A percentile compares a stretch with the other conserved stretches of the same genome.
Conservation (phyloP, 1,140 invertebrate species). For the Pogonomyrmex californicus region DNA sequence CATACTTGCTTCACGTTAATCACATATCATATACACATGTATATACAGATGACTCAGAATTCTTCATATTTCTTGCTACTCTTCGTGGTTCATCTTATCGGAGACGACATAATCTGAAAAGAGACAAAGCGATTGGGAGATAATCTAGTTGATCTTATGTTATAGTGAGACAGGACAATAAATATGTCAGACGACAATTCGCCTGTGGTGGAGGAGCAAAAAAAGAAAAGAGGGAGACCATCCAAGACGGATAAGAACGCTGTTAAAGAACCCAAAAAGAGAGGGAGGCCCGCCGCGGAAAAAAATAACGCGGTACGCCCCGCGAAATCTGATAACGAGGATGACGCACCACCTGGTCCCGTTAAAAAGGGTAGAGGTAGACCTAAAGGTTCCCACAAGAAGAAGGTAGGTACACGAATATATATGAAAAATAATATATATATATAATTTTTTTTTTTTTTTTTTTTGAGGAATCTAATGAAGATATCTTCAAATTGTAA, state of each 20-base stretch:
- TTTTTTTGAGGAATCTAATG: not conserved
- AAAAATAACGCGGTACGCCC: slow-evolving; percentile 82
- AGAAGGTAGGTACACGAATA: slow-evolving; percentile 80
- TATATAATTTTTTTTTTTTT: no score
- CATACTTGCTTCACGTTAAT: not conserved
- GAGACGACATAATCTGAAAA: slow-evolving; percentile 46
- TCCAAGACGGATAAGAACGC: slow-evolving; percentile 83
- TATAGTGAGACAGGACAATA: slow-evolving; percentile 63
- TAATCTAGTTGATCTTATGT: slow-evolving; percentile 29
- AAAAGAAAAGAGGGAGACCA: slow-evolving; percentile 86
- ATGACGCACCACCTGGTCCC: slow-evolving; percentile 84
- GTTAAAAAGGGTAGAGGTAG: slow-evolving; percentile 86
- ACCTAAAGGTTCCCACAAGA: slow-evolving; percentile 86
- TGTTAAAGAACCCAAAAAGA: slow-evolving; percentile 85
- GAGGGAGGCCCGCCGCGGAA: slow-evolving; percentile 82
- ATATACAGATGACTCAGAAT: slow-evolving; percentile 1
- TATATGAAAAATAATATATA: not conserved
- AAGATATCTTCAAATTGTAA: not conserved
- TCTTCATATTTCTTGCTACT: not conserved
- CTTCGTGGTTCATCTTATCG: slow-evolving; percentile 18
- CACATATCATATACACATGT: not conserved
- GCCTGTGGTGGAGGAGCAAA: slow-evolving; percentile 85
- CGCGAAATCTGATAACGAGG: slow-evolving; percentile 85
- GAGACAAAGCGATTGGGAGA: not conserved
- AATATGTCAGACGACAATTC: slow-evolving; percentile 86